These are phyloP conservation scores for Galeruca laticollis DNA, from an alignment of 2,888 invertebrate species.

Conservation along the genomic window DNA sequence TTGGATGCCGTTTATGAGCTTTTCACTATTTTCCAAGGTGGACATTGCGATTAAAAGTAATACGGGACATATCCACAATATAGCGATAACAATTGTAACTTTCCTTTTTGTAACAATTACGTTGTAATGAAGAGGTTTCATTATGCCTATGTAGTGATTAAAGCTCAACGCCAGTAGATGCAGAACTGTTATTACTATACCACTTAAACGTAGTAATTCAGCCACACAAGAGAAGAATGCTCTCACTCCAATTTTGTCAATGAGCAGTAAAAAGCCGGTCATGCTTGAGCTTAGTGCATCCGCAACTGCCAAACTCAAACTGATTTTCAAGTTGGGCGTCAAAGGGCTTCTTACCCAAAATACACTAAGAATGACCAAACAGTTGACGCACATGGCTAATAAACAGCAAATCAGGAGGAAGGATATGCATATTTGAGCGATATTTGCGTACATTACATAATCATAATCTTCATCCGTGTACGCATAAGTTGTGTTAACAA, in stretches of 20 bases:
- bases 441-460: slow-evolving; percentile 27
- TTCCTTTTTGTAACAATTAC: slow-evolving; percentile 71
- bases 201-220: slow-evolving; percentile 70
- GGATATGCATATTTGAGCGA: slow-evolving; percentile 52
- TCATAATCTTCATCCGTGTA: slow-evolving; percentile 19
- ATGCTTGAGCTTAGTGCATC: slow-evolving; percentile 71
- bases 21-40: slow-evolving; percentile 66
- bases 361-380: slow-evolving; percentile 69
- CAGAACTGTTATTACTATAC: slow-evolving; percentile 73
- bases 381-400: slow-evolving; percentile 69
- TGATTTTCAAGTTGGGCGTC: slow-evolving; percentile 72
- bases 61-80: slow-evolving; percentile 71
- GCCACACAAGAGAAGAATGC: slow-evolving; percentile 53
- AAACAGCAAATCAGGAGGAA: slow-evolving; percentile 68
- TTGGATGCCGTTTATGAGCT: slow-evolving; percentile 58
- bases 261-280: slow-evolving; percentile 62
- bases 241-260: slow-evolving; percentile 25
- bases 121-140: slow-evolving; percentile 73
- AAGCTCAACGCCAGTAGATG: slow-evolving; percentile 74
- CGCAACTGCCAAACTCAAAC: slow-evolving; percentile 72
- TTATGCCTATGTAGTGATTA: slow-evolving; percentile 77
- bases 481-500: slow-evolving; percentile 13
- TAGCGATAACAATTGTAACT: slow-evolving; percentile 67
- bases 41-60: slow-evolving; percentile 64
- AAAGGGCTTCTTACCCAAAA: slow-evolving; percentile 71